phyloP scores from a whole-genome alignment of 1,140 invertebrate genomes.

The Acarapis woodi region DNA sequence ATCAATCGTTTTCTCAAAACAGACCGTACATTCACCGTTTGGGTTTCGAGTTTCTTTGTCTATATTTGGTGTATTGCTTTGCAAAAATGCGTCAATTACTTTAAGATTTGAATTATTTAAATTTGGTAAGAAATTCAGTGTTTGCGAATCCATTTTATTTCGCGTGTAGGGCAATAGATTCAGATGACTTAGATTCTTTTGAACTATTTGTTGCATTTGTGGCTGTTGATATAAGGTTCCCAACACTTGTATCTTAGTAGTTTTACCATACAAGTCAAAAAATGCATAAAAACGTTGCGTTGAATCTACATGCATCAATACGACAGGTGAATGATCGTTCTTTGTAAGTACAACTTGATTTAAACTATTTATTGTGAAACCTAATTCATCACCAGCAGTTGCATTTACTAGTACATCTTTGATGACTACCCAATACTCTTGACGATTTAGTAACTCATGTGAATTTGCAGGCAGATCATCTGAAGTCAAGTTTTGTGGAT shows the following conservation, averaged over 20 bases:
- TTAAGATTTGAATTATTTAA: no score
- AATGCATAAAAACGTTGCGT: slow-evolving; percentile 68
- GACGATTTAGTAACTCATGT: slow-evolving; percentile 64
- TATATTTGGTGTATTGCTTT: no score
- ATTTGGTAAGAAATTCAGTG: no score
- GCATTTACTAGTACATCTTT: slow-evolving; percentile 61
- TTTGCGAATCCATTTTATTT: no score
- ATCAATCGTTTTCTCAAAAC: slow-evolving; percentile 70
- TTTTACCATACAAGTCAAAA: slow-evolving; percentile 81
- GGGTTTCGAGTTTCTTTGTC: no score
- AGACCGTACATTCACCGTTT: slow-evolving; percentile 70
- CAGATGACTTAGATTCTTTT: not conserved
- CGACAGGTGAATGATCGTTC: slow-evolving; percentile 44
- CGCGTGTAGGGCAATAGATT: no score
- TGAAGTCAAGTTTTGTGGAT: slow-evolving; percentile 35
- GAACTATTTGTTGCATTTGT: not conserved
- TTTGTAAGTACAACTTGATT: slow-evolving; percentile 62
- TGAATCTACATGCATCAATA: slow-evolving; percentile 80
- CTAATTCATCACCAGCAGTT: slow-evolving; percentile 56
- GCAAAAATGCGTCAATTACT: no score
- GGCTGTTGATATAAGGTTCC: slow-evolving; percentile 16
- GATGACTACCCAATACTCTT: slow-evolving; percentile 86
- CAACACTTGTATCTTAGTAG: slow-evolving; percentile 45
- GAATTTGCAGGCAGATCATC: slow-evolving; percentile 68
- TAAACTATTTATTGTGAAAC: slow-evolving; percentile 47